Evolutionary conservation across 1,140 invertebrate genomes (phyloP).

Genomic region (Acromyrmex echinatior): DNA sequence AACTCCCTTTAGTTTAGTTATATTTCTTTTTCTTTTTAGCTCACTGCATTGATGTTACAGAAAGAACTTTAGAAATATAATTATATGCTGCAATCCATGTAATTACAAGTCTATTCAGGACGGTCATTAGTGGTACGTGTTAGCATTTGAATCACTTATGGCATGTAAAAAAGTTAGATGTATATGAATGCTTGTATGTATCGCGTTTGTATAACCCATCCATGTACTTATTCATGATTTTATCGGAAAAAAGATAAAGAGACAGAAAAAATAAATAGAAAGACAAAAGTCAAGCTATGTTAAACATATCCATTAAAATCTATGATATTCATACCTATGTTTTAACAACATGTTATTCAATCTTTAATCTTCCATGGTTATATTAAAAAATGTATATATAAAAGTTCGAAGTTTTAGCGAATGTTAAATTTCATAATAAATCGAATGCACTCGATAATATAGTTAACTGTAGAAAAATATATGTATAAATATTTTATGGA

Average conservation of each 20-base stretch:
- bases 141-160: conserved; percentile 17
- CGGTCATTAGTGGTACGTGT: neutral
- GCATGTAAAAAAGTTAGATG: neutral
- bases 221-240: neutral
- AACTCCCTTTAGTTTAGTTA: conserved; percentile 80
- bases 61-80: conserved; percentile 38
- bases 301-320: neutral
- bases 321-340: neutral
- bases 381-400: conserved; percentile 2
- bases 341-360: conserved; percentile 3
- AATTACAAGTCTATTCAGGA: conserved; percentile 26
- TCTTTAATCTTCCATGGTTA: neutral
- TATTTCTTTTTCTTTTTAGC: conserved; percentile 22
- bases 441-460: neutral
- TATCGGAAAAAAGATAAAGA: neutral
- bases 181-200: neutral
- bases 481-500: neutral
- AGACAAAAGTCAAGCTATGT: neutral
- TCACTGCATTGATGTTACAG: conserved; percentile 12
- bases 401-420: neutral
- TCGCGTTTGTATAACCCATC: neutral
- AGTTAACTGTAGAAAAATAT: neutral
- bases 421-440: neutral
- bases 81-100: neutral
- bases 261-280: neutral